Percentiles rank a stretch among this genome's conserved stretches.
Conservation (phyloP, 2,888 invertebrate genomes). For the Dicycla oo region DNA sequence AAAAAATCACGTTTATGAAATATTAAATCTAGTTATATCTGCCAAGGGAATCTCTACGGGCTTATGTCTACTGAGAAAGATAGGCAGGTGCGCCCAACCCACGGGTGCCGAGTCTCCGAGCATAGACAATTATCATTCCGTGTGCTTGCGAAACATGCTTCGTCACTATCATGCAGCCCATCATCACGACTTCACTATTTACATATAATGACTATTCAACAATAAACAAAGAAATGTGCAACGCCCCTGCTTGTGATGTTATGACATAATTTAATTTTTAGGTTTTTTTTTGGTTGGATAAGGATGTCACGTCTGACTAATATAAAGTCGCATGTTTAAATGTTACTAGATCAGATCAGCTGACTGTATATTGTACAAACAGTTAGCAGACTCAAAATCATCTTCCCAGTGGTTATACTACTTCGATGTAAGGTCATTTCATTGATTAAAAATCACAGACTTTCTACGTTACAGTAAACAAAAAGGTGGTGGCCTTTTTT, state of each 20-base stretch:
- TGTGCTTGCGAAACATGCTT: constrained; percentile 88
- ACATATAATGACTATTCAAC: constrained; percentile 90
- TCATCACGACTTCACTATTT: constrained; percentile 89
- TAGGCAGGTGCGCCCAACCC: constrained; percentile 82
- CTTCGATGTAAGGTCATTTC: background rate
- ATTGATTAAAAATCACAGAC: background rate
- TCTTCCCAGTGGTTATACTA: background rate
- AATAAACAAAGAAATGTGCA: constrained; percentile 86
- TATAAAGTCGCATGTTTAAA: constrained; percentile 8
- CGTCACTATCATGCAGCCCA: constrained; percentile 88
- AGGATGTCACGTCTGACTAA: constrained; percentile 61
- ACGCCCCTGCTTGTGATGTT: constrained; percentile 71
- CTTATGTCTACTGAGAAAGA: constrained; percentile 79
- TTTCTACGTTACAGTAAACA: background rate
- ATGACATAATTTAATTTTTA: constrained; percentile 72
- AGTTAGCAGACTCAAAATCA: background rate
- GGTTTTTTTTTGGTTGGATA: constrained; percentile 64
- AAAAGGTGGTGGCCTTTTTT: background rate
- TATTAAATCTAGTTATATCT: constrained; percentile 86
- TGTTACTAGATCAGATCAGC: constrained; percentile 15
- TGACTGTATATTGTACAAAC: background rate
- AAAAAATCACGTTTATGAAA: constrained; percentile 89
- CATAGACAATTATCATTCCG: constrained; percentile 87
- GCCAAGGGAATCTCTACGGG: constrained; percentile 73
- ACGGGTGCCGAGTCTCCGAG: constrained; percentile 68